Evolutionary conservation across 2,888 invertebrate species (phyloP), one percentile per base, ranked within the genome.

Genomic region (Pachliopta kotzebuea): DNA sequence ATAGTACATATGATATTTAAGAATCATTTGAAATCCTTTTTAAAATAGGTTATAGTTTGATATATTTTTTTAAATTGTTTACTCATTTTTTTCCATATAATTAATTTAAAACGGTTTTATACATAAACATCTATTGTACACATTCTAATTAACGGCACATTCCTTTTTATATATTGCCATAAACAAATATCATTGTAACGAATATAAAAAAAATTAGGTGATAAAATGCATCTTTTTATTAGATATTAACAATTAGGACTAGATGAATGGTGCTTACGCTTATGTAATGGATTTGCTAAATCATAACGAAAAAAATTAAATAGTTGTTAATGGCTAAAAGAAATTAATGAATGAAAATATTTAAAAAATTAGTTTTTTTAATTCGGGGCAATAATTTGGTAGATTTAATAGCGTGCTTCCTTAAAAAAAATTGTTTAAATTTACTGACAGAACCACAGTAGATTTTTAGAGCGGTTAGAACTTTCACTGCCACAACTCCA

Each of bases 201-300:
- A 17, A 20, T 21, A 18, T n/a, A n/a, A n/a, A n/a, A n/a, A 23
- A 57, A 57, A 57, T 37, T 8, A 45, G 45, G 23, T 54, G n/a
- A 7, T 45, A 45, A n/a, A 45, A 7, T 45, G n/a, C n/a, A 45
- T 45, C n/a, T 45, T 14, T 42, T n/a, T 23, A 20, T 54, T 18
- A 4, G 18, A 58, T n/a, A 14, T 42, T 26, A 45, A 11, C 55
- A 37, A 66, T 66, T 67, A 70, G 63, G 62, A 53, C 54, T 63
- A 67, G 67, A 57, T 68, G 37, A 68, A 67, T 69, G 69, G 70
- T 69, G 67, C 68, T 66, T 68, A 29, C 18, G 62, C 65, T 58
- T 63, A 55, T 21, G 54, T 59, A 63, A 21, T 66, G 53, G 62
- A 50, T 50, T 67, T 57, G 56, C 45, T 59, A 65, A 56, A 17